Percentiles rank a stretch among this genome's conserved stretches.
Evolutionary conservation across 2,797 vertebrate genomes (phyloP).

Genomic region (Pipistrellus kuhlii): DNA sequence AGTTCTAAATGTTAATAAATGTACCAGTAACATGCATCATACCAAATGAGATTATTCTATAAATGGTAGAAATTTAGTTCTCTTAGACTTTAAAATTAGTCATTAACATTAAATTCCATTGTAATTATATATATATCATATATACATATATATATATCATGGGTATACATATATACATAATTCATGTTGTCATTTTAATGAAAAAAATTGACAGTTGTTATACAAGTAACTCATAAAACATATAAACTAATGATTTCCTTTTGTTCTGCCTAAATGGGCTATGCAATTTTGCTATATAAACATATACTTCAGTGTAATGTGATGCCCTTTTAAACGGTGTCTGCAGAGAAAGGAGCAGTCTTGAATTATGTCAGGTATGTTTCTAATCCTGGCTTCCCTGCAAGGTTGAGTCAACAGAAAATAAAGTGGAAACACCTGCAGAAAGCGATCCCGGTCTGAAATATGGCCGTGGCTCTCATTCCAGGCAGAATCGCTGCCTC

Average conservation of each 20-base stretch:
- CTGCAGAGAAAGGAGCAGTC: slow-evolving; percentile 60
- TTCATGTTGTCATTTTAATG: slow-evolving; percentile 28
- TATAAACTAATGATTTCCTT: slow-evolving; percentile 77
- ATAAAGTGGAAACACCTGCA: slow-evolving; percentile 82
- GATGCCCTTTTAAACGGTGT: slow-evolving; percentile 73
- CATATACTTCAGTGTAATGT: slow-evolving; percentile 64
- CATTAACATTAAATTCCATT: slow-evolving; percentile 17
- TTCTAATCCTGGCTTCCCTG: slow-evolving; percentile 82
- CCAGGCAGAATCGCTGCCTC: slow-evolving; percentile 81
- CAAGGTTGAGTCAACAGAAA: slow-evolving; percentile 85
- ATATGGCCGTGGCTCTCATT: slow-evolving; percentile 76
- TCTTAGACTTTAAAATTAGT: slow-evolving; percentile 11
- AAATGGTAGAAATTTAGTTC: neutral
- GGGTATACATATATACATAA: neutral
- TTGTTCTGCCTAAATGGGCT: slow-evolving; percentile 75
- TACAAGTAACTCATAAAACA: slow-evolving; percentile 48
- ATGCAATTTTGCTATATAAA: slow-evolving; percentile 59
- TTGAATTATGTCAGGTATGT: slow-evolving; percentile 74
- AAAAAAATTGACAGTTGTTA: slow-evolving; percentile 55
- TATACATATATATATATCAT: neutral
- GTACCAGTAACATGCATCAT: neutral
- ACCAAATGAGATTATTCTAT: slow-evolving; percentile 26
- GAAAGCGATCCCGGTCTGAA: slow-evolving; percentile 82
- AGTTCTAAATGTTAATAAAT: neutral
- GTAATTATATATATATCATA: neutral